phyloP scores from a whole-genome alignment of 1,140 invertebrate species.

The Zaprionus tsacasi region DNA sequence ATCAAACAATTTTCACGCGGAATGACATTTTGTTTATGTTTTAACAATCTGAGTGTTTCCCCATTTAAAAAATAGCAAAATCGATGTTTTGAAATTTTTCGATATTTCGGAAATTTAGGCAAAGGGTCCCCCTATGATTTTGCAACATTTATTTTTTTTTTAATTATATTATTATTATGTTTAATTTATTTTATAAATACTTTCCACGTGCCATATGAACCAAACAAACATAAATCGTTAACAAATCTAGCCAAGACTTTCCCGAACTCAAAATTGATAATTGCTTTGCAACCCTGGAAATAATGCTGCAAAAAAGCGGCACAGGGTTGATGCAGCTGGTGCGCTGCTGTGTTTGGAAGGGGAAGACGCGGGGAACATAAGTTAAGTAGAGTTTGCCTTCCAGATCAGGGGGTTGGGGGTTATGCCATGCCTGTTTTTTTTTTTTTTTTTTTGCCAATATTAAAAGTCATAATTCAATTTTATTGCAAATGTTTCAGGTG shows the following conservation, averaged over 20 bases:
- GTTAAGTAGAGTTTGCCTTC: slow-evolving; percentile 4
- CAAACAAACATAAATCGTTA: background rate
- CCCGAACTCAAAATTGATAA: background rate
- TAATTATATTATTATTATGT: no score
- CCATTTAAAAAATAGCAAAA: no score
- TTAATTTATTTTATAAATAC: no score
- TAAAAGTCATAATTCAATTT: slow-evolving; percentile 84
- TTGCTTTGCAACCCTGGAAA: slow-evolving; percentile 9
- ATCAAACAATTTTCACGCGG: no score
- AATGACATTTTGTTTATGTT: no score
- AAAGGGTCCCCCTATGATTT: no score
- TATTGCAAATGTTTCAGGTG: slow-evolving; percentile 83
- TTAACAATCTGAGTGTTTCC: no score
- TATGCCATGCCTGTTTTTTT: slow-evolving; percentile 5
- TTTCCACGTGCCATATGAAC: no score
- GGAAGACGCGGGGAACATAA: background rate
- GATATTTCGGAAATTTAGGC: no score
- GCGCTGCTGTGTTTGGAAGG: background rate
- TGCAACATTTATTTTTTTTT: no score
- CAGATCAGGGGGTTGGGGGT: slow-evolving; percentile 4
- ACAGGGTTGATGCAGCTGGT: background rate
- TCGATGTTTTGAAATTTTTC: no score
- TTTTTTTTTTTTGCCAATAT: slow-evolving; percentile 60
- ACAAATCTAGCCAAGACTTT: background rate
- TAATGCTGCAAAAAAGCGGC: background rate